These are phyloP conservation scores for Heliocidaris tuberculata DNA, from an alignment of 35 echinoderm and acorn worm genomes.

Conservation along the genomic window DNA sequence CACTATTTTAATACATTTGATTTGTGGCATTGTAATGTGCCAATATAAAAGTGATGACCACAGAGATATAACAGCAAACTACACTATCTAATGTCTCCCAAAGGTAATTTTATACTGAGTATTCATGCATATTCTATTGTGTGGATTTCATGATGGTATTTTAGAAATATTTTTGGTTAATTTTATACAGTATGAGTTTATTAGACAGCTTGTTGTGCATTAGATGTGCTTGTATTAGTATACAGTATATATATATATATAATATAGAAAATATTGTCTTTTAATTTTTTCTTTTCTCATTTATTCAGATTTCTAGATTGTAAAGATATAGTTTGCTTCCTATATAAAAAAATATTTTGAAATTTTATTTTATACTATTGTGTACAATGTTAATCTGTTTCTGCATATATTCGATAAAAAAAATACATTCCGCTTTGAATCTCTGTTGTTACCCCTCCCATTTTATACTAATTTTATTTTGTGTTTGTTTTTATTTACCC, in stretches of 20 bases:
- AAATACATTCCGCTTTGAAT: neutral
- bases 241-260: neutral
- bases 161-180: neutral
- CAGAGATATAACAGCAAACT: neutral
- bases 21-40: neutral
- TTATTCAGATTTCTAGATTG: neutral
- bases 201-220: neutral
- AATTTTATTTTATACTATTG: neutral
- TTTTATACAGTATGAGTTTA: conserved; percentile 1
- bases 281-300: neutral
- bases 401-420: neutral
- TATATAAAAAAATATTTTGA: neutral
- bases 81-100: neutral
- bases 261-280: neutral
- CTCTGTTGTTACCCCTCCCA: neutral
- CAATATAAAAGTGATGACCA: neutral
- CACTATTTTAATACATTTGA: neutral
- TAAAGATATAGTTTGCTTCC: neutral
- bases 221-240: neutral
- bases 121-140: neutral
- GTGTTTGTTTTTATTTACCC: no score
- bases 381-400: neutral
- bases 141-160: neutral
- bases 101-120: neutral
- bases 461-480: no score